Base-by-base conservation (phyloP, 2,797 vertebrate species). In the Coregonus sp. region DNA sequence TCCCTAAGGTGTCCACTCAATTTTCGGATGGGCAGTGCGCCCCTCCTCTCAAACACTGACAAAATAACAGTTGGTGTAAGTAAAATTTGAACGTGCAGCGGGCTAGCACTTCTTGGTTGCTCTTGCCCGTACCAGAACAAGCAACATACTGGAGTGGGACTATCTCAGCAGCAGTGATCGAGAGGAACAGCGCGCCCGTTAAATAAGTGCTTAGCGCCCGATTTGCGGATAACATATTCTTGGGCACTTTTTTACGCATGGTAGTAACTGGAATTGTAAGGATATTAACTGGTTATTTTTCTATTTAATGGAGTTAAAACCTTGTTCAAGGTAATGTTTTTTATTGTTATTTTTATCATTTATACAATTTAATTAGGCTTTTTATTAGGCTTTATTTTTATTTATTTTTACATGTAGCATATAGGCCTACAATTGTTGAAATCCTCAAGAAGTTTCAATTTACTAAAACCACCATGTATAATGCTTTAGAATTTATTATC, bases 11-110 rank as follows among this genome's bases (percentile, higher is more conserved):
- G 93, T 92, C 90, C 93, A 95, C 91, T 92, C 92, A 94, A 90
- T 95, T 94, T 93, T 94, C 73, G 91, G 94, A 89, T 87, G 83
- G 81, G 78, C 80, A 87, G 81, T 78, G 87, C 91, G 96, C 95
- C 94, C 97, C 97, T 96, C 97, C 97, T 97, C 94, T 93, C 84
- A 83, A 52, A 87, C 93, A 86, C 90, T 90, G 96, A 96, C 97
- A 96, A 95, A 96, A 96, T 96, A 95, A 95, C 31, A 93, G 95
- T 91, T 94, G 94, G 95, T 92, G 94, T 95, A 93, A 88, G 90
- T 92, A 93, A 93, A 93, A 96, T 95, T 95, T 95, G 94, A 96
- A 95, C 92, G 25, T 25, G 25, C 25, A 25, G 25, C 25, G 91
- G 88, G 89, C 92, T 90, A 91, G 87, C 86, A 85, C 91, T 93